Percentiles rank a stretch among this genome's conserved stretches.
phyloP scores from a whole-genome alignment of 2,113 vertebrate species.

The Pangasianodon hypophthalmus region DNA sequence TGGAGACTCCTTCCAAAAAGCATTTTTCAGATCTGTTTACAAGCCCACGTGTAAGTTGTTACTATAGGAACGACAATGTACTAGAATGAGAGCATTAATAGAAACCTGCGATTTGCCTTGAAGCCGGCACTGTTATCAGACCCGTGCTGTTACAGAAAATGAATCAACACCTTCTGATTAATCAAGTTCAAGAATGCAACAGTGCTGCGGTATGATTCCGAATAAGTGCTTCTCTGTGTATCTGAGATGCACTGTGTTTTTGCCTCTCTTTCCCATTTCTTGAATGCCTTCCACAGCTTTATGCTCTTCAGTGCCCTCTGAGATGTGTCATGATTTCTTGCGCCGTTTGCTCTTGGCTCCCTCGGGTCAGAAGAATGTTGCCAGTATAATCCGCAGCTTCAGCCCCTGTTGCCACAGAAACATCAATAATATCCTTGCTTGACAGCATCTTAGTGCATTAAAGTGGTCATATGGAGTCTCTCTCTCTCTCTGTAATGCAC shows the following conservation, averaged over 20 bases:
- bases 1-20: neutral
- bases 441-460: constrained; percentile 81
- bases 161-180: neutral
- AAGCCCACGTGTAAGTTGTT: neutral
- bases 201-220: neutral
- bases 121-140: neutral
- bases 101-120: neutral
- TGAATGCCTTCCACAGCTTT: constrained; percentile 26
- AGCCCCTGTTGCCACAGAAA: constrained; percentile 80
- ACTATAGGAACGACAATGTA: neutral
- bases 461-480: constrained; percentile 72
- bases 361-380: constrained; percentile 58
- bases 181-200: neutral
- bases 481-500: constrained; percentile 60
- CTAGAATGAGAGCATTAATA: too few species aligned
- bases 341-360: constrained; percentile 41
- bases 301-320: constrained; percentile 48
- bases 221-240: constrained; percentile 11
- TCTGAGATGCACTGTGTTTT: constrained; percentile 35
- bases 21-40: neutral
- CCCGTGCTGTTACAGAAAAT: neutral
- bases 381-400: constrained; percentile 75
- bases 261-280: constrained; percentile 52
- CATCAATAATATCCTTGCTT: constrained; percentile 83
- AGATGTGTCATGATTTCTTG: constrained; percentile 57